Conservation (phyloP, 2,888 invertebrate species). For the Tortricodes alternella region DNA sequence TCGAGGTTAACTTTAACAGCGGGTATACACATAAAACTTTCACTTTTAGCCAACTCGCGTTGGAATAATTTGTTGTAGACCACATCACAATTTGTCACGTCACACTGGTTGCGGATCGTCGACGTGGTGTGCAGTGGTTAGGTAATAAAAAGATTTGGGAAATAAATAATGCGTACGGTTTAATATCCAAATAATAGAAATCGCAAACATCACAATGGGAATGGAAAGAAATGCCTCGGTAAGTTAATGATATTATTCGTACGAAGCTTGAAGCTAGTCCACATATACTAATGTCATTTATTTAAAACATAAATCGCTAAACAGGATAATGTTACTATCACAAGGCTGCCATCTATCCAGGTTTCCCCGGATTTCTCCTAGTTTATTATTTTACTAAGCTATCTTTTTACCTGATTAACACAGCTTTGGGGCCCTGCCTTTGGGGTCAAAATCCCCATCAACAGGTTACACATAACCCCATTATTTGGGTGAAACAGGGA, state of each 20-base stretch:
- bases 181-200: not conserved
- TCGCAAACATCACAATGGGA: constrained; percentile 52
- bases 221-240: constrained; percentile 61
- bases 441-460: too few species aligned
- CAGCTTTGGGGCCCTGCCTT: too few species aligned
- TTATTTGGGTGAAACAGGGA: too few species aligned
- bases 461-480: too few species aligned
- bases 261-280: not conserved
- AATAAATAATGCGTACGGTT: constrained; percentile 13
- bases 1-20: constrained; percentile 20
- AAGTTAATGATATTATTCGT: constrained; percentile 35
- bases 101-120: not conserved
- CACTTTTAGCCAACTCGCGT: constrained; percentile 22
- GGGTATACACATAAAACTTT: constrained; percentile 16
- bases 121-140: constrained; percentile 13
- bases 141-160: not conserved
- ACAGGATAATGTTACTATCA: too few species aligned
- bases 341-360: too few species aligned
- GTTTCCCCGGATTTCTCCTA: too few species aligned
- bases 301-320: too few species aligned
- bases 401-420: too few species aligned
- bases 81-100: constrained; percentile 14
- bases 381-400: too few species aligned
- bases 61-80: not conserved
- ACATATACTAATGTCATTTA: too few species aligned